Conservation (phyloP, 2,113 vertebrate species). For the Pitta sordida region DNA sequence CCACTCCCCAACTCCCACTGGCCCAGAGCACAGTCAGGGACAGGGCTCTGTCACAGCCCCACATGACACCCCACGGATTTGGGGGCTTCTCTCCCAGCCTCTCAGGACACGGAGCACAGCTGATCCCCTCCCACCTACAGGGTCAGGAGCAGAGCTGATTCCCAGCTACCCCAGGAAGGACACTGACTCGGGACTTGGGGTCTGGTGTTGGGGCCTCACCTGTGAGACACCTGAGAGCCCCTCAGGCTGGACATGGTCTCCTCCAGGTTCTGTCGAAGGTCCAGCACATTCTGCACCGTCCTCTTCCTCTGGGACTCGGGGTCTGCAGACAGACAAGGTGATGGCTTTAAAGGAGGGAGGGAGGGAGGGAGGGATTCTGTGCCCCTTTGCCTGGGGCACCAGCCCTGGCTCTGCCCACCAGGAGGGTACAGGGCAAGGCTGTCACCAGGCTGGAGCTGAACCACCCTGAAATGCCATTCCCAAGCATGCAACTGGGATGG, state of each 20-base stretch:
- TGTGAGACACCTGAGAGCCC: constrained; percentile 91
- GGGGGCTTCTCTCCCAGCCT: not conserved
- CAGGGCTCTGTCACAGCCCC: not conserved
- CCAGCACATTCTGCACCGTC: constrained; percentile 94
- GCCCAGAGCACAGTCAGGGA: not conserved
- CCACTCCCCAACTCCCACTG: not conserved
- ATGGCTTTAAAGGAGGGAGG: not conserved
- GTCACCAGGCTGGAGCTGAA: not conserved
- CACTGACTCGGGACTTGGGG: not conserved
- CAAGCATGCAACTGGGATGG: not conserved
- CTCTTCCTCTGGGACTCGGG: constrained; percentile 95
- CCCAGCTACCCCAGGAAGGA: not conserved
- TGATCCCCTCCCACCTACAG: not conserved
- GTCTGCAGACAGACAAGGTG: constrained; percentile 71
- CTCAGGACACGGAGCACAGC: not conserved
- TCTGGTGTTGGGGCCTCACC: constrained; percentile 60
- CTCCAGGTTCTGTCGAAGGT: constrained; percentile 95
- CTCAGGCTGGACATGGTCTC: constrained; percentile 96
- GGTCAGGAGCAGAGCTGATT: rapidly evolving
- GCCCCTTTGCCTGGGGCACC: rapidly evolving
- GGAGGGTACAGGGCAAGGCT: not conserved
- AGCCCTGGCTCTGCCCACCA: not conserved
- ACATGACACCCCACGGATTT: rapidly evolving
- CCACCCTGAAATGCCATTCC: not conserved
- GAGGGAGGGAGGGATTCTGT: not conserved